These are phyloP conservation scores for Trichonephila clavata DNA, from an alignment of 1,140 invertebrate genomes.

Conservation along the genomic window DNA sequence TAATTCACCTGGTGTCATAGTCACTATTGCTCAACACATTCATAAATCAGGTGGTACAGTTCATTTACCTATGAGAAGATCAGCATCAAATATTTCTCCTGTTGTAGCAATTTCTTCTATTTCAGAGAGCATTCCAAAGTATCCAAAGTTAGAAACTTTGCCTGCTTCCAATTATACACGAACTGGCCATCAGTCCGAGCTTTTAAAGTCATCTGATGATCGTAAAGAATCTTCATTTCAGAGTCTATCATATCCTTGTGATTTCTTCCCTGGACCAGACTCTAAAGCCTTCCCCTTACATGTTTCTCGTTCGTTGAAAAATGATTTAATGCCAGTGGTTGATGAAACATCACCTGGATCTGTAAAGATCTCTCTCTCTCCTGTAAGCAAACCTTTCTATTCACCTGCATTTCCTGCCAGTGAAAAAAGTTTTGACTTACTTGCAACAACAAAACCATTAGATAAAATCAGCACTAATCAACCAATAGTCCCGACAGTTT, in stretches of 20 bases:
- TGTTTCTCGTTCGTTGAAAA: neutral
- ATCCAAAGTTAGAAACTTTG: neutral
- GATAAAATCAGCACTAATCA: neutral
- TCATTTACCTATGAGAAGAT: constrained; percentile 80
- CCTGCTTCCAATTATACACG: neutral
- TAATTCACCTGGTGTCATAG: constrained; percentile 79
- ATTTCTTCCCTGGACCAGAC: constrained; percentile 59
- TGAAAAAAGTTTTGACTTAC: constrained; percentile 39
- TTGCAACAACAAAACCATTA: neutral
- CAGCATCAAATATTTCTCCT: constrained; percentile 29
- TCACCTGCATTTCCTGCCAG: constrained; percentile 53
- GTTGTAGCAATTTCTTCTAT: neutral
- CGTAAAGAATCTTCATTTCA: constrained; percentile 21
- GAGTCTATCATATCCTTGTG: constrained; percentile 38
- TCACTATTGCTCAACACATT: constrained; percentile 86
- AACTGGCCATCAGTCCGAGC: neutral
- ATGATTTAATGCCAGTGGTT: neutral
- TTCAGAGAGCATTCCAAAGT: constrained; percentile 26
- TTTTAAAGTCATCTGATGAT: neutral
- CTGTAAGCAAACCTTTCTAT: constrained; percentile 49
- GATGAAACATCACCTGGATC: constrained; percentile 30
- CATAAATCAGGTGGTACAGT: constrained; percentile 88
- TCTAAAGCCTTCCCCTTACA: neutral
- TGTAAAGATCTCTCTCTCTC: neutral
- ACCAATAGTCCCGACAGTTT: constrained; percentile 65